phyloP scores from a whole-genome alignment of 2,888 invertebrate genomes.

The Agrenia bidenticulata region DNA sequence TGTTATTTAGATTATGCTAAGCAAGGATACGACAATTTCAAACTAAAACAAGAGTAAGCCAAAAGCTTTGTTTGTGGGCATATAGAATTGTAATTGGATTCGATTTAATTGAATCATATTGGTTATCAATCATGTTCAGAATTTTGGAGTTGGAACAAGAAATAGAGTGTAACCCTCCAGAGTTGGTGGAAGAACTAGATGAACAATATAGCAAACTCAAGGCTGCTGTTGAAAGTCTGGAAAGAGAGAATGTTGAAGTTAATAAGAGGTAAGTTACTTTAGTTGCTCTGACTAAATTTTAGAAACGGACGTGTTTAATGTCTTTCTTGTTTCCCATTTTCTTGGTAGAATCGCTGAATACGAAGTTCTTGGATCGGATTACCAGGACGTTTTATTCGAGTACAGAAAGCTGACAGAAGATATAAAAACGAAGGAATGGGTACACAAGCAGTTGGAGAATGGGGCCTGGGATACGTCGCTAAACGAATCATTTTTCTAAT shows the following conservation, averaged over 20 bases:
- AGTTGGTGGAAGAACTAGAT: conserved; percentile 13
- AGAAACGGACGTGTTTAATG: background rate
- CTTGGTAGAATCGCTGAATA: conserved; percentile 26
- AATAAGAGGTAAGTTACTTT: conserved; percentile 30
- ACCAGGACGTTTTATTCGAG: conserved; percentile 18
- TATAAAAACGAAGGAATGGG: conserved; percentile 43
- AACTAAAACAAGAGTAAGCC: background rate
- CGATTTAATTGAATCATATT: too few species aligned
- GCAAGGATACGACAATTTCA: background rate
- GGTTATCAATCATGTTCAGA: background rate
- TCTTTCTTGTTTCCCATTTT: background rate
- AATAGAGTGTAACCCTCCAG: conserved; percentile 27
- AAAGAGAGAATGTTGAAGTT: conserved; percentile 17
- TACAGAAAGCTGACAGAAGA: conserved; percentile 32
- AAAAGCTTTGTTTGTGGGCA: too few species aligned
- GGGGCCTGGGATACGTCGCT: conserved; percentile 10
- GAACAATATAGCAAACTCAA: conserved; percentile 9
- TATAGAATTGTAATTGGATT: too few species aligned
- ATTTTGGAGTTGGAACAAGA: conserved; percentile 7
- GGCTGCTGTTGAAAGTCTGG: conserved; percentile 17
- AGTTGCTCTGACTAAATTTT: too few species aligned
- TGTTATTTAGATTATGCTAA: background rate
- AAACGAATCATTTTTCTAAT: conserved; percentile 22
- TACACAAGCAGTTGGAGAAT: conserved; percentile 24
- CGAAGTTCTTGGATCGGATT: conserved; percentile 30